These are phyloP conservation scores for Callospermophilus lateralis DNA, from an alignment of 2,113 vertebrate genomes.

Conservation along the genomic window DNA sequence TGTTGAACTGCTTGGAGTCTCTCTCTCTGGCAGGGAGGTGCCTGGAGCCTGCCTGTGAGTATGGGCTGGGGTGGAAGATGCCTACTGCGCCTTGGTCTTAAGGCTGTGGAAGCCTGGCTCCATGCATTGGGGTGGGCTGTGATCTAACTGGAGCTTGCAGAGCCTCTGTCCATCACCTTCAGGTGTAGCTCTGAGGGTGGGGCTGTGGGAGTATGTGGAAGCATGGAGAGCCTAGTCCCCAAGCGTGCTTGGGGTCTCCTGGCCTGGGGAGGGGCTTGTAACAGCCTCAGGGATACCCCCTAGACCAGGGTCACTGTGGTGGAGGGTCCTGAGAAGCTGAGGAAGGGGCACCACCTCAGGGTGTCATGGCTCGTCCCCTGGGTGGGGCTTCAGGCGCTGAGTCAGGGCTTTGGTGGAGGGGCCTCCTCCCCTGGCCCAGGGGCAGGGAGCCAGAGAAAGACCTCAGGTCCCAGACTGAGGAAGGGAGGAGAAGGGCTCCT, in stretches of 20 bases:
- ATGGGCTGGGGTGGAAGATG: neutral
- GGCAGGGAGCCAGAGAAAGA: neutral
- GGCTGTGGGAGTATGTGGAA: neutral
- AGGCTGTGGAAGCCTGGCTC: neutral
- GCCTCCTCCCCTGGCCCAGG: neutral
- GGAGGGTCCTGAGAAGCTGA: neutral
- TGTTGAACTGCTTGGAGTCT: neutral
- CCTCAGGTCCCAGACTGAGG: neutral
- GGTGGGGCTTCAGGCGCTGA: slow-evolving; percentile 73
- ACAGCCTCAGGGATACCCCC: neutral
- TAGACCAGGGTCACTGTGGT: neutral
- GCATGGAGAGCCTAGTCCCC: neutral
- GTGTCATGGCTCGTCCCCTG: slow-evolving; percentile 11
- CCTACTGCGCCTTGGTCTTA: neutral
- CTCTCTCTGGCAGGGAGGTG: neutral
- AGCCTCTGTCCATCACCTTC: neutral
- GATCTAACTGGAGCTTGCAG: neutral
- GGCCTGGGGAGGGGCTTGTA: neutral
- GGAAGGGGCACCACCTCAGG: neutral
- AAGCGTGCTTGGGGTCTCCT: neutral
- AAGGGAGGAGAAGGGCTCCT: neutral
- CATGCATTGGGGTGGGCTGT: neutral
- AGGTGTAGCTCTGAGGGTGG: neutral
- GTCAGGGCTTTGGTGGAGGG: slow-evolving; percentile 63
- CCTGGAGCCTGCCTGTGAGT: neutral